These are phyloP conservation scores for Drosophila barbarae DNA, from an alignment of 2,888 invertebrate species.

Conservation along the genomic window DNA sequence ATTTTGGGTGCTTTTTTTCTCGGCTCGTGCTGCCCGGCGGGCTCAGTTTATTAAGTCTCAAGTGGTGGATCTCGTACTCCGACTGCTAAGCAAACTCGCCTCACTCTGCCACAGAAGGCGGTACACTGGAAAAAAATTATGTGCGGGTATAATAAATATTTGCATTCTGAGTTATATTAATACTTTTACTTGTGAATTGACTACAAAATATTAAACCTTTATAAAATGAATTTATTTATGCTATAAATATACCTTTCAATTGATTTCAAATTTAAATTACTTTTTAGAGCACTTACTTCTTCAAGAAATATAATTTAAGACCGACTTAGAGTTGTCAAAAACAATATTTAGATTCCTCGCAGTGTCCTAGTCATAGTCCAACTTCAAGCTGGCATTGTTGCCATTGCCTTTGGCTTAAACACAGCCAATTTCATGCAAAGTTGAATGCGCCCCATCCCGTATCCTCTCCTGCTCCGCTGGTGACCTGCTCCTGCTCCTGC, in stretches of 20 bases:
- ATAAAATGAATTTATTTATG: no score
- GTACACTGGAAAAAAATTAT: neutral
- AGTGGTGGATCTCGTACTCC: slow-evolving; percentile 51
- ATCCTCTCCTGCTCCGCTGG: slow-evolving; percentile 17
- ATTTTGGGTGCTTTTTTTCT: slow-evolving; percentile 38
- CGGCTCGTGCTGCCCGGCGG: slow-evolving; percentile 39
- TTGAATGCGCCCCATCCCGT: slow-evolving; percentile 59
- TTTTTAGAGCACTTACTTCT: no score
- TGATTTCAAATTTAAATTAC: no score
- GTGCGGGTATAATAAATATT: no score
- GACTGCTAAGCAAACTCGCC: slow-evolving; percentile 5
- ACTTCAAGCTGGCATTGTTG: slow-evolving; percentile 28
- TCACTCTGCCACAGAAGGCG: neutral
- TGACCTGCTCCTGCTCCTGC: slow-evolving; percentile 44
- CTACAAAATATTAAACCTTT: no score
- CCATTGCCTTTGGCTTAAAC: slow-evolving; percentile 48
- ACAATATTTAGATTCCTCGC: neutral
- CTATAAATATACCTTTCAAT: no score
- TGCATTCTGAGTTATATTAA: no score
- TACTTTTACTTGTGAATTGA: no score
- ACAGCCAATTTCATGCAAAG: slow-evolving; percentile 70
- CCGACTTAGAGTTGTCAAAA: no score
- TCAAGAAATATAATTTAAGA: neutral
- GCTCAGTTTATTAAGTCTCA: slow-evolving; percentile 70
- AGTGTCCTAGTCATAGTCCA: slow-evolving; percentile 11